Percentiles rank a stretch among this genome's conserved stretches.
phyloP scores from a whole-genome alignment of 2,888 invertebrate species.

The Ferrisia virgata region DNA sequence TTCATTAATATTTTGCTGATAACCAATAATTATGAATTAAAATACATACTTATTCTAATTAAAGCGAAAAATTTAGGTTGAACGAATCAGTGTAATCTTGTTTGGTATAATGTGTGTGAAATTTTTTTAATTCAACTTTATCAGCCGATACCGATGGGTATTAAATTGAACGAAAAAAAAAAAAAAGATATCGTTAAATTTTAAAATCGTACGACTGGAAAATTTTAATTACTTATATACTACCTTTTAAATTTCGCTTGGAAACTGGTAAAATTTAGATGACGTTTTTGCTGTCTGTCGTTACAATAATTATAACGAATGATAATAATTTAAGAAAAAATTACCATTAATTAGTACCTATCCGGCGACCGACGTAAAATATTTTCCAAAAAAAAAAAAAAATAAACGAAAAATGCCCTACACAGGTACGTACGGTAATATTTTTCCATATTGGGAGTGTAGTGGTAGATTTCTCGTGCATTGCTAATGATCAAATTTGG shows the following conservation, averaged over 20 bases:
- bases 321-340: neutral
- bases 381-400: neutral
- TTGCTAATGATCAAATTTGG: neutral
- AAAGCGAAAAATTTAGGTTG: slow-evolving; percentile 27
- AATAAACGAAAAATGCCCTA: neutral
- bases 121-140: neutral
- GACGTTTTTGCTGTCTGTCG: neutral
- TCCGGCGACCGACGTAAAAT: neutral
- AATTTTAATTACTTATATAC: slow-evolving; percentile 2
- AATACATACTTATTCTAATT: slow-evolving; percentile 6
- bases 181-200: neutral
- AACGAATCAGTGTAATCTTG: neutral
- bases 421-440: no score
- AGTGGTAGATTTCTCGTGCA: neutral
- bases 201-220: neutral
- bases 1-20: slow-evolving; percentile 23
- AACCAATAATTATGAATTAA: slow-evolving; percentile 32
- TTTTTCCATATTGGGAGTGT: no score
- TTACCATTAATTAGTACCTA: neutral
- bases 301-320: neutral
- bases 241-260: neutral
- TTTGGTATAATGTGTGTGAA: neutral
- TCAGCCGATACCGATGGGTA: neutral
- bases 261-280: neutral
- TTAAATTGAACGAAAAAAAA: neutral